Conservation (phyloP, 2,797 vertebrate genomes). For the Telmatherina bonti region DNA sequence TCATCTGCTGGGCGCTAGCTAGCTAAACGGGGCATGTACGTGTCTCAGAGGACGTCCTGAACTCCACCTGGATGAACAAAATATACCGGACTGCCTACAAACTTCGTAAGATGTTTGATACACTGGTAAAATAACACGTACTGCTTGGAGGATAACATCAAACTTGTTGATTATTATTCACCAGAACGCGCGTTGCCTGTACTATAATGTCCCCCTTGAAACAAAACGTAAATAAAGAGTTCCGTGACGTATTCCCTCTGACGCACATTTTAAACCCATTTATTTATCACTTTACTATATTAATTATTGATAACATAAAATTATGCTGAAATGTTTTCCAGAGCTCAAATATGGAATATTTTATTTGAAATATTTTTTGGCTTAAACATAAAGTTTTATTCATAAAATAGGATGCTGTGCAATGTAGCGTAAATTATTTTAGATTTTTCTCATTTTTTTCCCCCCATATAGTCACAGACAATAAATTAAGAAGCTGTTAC, state of each 20-base stretch:
- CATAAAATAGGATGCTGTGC: background rate
- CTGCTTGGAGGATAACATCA: background rate
- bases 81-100: rapidly evolving
- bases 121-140: background rate
- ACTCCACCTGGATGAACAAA: too few species aligned
- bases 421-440: too few species aligned
- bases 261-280: background rate
- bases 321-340: background rate
- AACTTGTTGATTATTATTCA: background rate
- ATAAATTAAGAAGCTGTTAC: too few species aligned
- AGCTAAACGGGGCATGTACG: background rate
- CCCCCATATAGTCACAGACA: too few species aligned
- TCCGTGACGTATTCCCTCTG: conserved; percentile 16
- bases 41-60: background rate
- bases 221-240: conserved; percentile 23
- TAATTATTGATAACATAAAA: background rate
- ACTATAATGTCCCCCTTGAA: conserved; percentile 14
- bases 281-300: background rate
- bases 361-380: background rate
- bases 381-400: background rate
- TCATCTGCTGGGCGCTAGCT: conserved; percentile 1
- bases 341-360: background rate
- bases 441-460: too few species aligned
- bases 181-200: conserved; percentile 17
- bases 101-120: rapidly evolving